Conservation (phyloP, 2,113 vertebrate species). For the Rhodinocichla rosea region DNA sequence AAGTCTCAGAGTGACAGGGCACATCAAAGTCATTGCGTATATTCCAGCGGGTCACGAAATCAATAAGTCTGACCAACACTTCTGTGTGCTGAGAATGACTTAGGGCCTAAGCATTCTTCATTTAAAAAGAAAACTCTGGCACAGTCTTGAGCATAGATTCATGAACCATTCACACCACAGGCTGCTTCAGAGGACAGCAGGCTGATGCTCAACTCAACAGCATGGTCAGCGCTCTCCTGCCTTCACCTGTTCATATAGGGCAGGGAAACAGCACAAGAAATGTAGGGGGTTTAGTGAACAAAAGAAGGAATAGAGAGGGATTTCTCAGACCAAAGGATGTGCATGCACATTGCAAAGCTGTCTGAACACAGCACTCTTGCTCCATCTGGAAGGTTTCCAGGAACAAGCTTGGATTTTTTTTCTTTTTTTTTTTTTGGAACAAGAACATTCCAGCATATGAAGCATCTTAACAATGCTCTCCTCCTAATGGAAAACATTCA, state of each 20-base stretch:
- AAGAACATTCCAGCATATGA: conserved; percentile 17
- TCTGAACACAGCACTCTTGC: background rate
- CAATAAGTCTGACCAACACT: background rate
- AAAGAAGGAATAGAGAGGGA: background rate
- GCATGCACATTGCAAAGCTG: background rate
- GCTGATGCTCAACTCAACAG: background rate
- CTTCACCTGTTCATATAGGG: background rate
- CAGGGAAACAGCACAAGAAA: background rate
- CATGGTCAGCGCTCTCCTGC: background rate
- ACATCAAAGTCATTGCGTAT: background rate
- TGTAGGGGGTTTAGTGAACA: background rate
- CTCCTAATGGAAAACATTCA: background rate
- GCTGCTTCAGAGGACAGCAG: background rate
- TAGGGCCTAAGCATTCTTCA: background rate
- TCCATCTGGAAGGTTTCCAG: background rate
- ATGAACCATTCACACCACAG: background rate
- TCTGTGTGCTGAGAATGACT: background rate
- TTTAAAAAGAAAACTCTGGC: background rate
- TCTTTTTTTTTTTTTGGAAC: conserved; percentile 1
- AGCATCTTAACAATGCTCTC: background rate
- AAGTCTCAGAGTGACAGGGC: rapidly evolving
- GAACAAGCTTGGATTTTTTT: background rate
- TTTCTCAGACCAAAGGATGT: background rate
- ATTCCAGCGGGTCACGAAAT: background rate
- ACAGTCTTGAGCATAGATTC: background rate